phyloP scores from a whole-genome alignment of 2,888 invertebrate species.

The Eilema caniola region DNA sequence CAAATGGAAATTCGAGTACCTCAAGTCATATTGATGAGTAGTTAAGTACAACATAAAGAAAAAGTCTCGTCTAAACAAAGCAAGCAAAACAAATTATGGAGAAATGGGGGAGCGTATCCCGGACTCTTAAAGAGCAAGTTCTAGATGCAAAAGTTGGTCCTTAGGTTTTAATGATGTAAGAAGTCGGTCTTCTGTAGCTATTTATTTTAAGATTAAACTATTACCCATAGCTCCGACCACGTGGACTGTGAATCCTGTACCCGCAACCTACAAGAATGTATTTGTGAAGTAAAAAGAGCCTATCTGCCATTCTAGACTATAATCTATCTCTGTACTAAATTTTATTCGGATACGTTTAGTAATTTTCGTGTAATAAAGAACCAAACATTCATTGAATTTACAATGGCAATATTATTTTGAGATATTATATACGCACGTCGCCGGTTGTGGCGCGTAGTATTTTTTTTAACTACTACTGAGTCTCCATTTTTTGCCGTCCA shows the following conservation, averaged over 20 bases:
- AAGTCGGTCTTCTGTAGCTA: not conserved
- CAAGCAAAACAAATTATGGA: no score
- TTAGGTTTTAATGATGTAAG: not conserved
- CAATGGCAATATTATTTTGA: not conserved
- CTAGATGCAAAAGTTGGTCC: not conserved
- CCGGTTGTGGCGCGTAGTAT: slow-evolving; percentile 10
- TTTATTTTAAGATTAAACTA: no score
- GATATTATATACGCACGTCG: slow-evolving; percentile 6
- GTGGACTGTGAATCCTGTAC: not conserved
- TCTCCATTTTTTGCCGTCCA: slow-evolving; percentile 53
- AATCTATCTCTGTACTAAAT: not conserved
- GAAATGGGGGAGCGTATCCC: not conserved
- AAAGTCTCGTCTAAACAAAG: no score
- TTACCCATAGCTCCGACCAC: no score
- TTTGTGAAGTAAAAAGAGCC: no score
- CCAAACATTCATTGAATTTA: not conserved
- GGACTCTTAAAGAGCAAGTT: not conserved
- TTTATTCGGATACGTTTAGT: not conserved
- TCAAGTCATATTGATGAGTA: no score
- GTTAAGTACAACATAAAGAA: no score
- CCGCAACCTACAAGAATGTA: not conserved
- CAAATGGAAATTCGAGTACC: no score
- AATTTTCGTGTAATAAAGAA: not conserved
- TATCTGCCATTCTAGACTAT: no score
- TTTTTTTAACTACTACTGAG: slow-evolving; percentile 27